Conservation (phyloP, 2,888 invertebrate species). For the Habrosyne pyritoides region DNA sequence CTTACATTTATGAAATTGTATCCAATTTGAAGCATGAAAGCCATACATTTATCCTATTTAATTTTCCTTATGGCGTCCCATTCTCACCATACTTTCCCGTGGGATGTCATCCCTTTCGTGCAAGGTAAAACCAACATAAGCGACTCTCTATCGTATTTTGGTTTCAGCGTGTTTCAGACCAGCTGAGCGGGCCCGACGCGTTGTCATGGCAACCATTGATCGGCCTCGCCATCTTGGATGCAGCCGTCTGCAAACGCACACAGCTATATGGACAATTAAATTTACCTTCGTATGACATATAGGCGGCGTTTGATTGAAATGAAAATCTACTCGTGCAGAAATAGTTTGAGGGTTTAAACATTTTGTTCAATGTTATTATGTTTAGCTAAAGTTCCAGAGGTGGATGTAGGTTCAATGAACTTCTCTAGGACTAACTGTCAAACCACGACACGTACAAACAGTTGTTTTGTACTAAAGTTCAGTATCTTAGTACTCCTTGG, state of each 20-base stretch:
- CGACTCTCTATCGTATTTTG: constrained; percentile 50
- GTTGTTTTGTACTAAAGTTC: too few species aligned
- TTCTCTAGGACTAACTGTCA: too few species aligned
- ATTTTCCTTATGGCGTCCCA: constrained; percentile 33
- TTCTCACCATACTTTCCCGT: constrained; percentile 20
- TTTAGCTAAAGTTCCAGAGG: too few species aligned
- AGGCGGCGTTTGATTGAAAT: constrained; percentile 6
- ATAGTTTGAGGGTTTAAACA: not conserved
- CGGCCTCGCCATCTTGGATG: constrained; percentile 74
- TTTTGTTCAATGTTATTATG: not conserved
- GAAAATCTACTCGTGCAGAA: not conserved
- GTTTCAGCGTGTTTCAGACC: constrained; percentile 61
- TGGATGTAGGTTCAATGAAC: too few species aligned
- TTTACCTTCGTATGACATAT: constrained; percentile 18
- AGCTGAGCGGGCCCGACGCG: constrained; percentile 71
- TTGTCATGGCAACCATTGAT: constrained; percentile 78
- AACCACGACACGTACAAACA: too few species aligned
- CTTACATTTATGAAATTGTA: not conserved
- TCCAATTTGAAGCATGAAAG: not conserved
- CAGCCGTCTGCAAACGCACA: constrained; percentile 69
- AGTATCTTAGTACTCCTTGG: too few species aligned
- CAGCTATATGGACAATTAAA: constrained; percentile 35
- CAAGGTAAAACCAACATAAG: constrained; percentile 27
- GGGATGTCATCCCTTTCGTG: constrained; percentile 36
- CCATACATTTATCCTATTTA: constrained; percentile 13